phyloP scores from a whole-genome alignment of 1,140 invertebrate species.

The Lordiphosa mommai region DNA sequence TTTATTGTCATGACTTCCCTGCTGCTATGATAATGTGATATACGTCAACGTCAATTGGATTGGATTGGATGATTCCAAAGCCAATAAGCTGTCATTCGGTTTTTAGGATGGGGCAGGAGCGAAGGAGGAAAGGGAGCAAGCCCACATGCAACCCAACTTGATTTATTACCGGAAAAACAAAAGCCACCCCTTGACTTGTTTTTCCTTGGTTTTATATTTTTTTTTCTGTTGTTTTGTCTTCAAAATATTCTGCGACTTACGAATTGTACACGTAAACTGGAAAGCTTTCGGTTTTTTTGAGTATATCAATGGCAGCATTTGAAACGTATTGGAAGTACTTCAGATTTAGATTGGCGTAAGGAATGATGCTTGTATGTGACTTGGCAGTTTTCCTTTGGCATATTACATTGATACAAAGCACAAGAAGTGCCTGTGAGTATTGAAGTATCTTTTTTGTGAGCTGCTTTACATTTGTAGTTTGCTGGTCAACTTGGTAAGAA shows the following conservation, averaged over 20 bases:
- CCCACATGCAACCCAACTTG: slow-evolving; percentile 47
- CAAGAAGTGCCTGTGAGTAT: neutral
- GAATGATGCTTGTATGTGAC: slow-evolving; percentile 40
- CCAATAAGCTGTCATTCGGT: slow-evolving; percentile 71
- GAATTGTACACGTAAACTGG: slow-evolving; percentile 23
- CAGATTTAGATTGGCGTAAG: slow-evolving; percentile 40
- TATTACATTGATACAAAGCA: neutral
- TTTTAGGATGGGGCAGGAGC: neutral
- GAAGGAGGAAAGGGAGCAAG: slow-evolving; percentile 29
- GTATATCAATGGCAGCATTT: slow-evolving; percentile 45
- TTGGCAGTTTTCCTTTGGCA: slow-evolving; percentile 8
- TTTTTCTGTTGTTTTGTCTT: slow-evolving; percentile 15
- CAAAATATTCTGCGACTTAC: slow-evolving; percentile 46
- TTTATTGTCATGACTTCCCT: slow-evolving; percentile 64
- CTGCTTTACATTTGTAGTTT: too few species aligned
- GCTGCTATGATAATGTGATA: slow-evolving; percentile 74
- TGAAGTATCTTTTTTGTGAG: neutral
- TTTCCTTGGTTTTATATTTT: slow-evolving; percentile 6
- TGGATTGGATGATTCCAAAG: slow-evolving; percentile 67
- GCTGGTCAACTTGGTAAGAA: too few species aligned
- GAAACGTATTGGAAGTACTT: slow-evolving; percentile 52
- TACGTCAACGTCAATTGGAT: slow-evolving; percentile 72
- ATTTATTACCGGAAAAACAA: slow-evolving; percentile 70
- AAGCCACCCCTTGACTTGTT: slow-evolving; percentile 59
- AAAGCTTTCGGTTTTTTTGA: slow-evolving; percentile 47